Base-by-base conservation (phyloP, 2,888 invertebrate species). In the Calephelis perditalis region DNA sequence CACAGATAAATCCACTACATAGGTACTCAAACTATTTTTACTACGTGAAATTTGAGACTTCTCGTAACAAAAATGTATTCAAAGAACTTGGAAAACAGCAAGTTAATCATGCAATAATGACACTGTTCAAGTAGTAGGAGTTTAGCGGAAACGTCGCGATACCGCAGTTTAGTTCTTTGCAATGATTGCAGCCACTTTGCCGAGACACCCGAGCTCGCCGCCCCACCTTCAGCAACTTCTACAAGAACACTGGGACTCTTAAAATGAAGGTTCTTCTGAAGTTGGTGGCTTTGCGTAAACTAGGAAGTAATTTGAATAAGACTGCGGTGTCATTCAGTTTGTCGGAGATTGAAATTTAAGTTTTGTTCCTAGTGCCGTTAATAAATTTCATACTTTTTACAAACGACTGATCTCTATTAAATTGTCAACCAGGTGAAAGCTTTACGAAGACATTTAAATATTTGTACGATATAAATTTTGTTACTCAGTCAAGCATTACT, bases 241-340 rank as follows among this genome's bases (percentile, higher is more conserved):
- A 54, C 52, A 54, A 7, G 52, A 35, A 54, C 52, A 11, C 35
- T 54, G 35, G 11, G 36, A 54, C 52, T 54, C n/a, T 54, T 54
- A 11, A 54, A 54, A 54, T 36, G 26, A 35, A 11, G 36, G 52
- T 54, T 54, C 52, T 54, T 36, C 52, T 54, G 6, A 36, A 54
- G 35, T 54, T 54, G 52, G 52, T 11, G 7, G 11, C 52, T 54
- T 35, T n/a, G 35, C 35, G 52, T 35, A 54, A 54, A 11, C 52
- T 54, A 35, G 26, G 36, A 54, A 54, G 52, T 54, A 54, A 54
- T 54, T 54, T 54, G 52, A 54, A 54, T 54, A 54, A 36, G 36
- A 54, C 52, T 35, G 52, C 52, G 52, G 52, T 52, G 49, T 52
- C 35, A 26, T 52, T 52, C 35, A 52, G 49, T 49, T 49, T 49